Evolutionary conservation across 2,113 vertebrate genomes (phyloP), one percentile per base, ranked within the genome.

Genomic region (Anser brachyrhynchus): DNA sequence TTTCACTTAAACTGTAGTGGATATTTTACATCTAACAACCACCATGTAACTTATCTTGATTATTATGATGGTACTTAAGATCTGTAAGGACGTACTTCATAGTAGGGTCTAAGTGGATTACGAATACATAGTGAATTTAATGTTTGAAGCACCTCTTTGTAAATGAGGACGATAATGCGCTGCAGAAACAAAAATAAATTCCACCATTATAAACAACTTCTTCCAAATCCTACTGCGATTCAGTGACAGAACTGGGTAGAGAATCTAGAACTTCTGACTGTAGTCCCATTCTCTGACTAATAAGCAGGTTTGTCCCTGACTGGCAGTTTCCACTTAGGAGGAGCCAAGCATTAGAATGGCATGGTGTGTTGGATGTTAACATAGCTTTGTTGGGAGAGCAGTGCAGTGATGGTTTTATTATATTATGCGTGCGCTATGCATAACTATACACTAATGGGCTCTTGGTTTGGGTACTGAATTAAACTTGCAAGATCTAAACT

Each of bases 401-500:
- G 96, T 93, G 95, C 95, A 95, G 93, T 92, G 92, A 58, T 93
- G 95, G 71, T 92, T 96, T 95, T 76, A 3, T 81, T 55, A 17
- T 3, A 9, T 84, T 77, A 55, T 0, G 77, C 71, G 91, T 96
- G 93, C 67, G 66, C 96, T 96, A 9, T 31, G 93, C 81, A 85
- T 93, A 93, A 93, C 96, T 92, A 22, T 74, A 96, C 95, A 96
- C 93, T 95, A 95, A 93, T 93, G 80, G 95, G 83, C 93, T 96
- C 77, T 89, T 90, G 86, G 76, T 96, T 96, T 95, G 93, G 80
- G 89, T 96, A 79, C 69, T 93, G 95, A 92, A 89, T 97, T 96
- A 89, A 95, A 95, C 89, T 71, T 90, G 84, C 89, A 93, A 95
- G 89, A 87, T 93, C 95, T 94, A 94, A 96, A 95, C 95, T 94